Percentiles rank a stretch among this genome's conserved stretches.
Conservation (phyloP, 2,888 invertebrate genomes). For the Microctonus hyperodae region DNA sequence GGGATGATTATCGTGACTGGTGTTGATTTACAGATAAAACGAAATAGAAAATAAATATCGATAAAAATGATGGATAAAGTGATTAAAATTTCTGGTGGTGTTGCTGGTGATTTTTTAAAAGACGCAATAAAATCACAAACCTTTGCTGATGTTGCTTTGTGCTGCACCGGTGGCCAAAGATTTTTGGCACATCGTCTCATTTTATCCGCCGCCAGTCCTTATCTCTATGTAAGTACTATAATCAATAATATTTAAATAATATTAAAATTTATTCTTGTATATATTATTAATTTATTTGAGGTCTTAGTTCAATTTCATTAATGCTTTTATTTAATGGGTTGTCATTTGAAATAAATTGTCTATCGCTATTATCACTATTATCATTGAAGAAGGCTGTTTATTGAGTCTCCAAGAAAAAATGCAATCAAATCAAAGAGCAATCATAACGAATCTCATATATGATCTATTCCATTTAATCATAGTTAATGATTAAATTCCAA, state of each 20-base stretch:
- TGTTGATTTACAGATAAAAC: background rate
- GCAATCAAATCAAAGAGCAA: background rate
- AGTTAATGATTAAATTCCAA: background rate
- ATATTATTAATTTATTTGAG: background rate
- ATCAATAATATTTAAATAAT: background rate
- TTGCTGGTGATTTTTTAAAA: constrained; percentile 51
- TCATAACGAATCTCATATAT: background rate
- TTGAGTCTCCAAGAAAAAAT: no score
- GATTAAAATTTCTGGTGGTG: constrained; percentile 51
- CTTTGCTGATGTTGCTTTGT: constrained; percentile 70
- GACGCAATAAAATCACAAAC: constrained; percentile 66
- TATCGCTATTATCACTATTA: background rate
- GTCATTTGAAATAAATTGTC: background rate
- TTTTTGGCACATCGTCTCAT: constrained; percentile 74
- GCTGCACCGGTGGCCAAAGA: constrained; percentile 68
- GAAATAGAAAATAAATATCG: background rate
- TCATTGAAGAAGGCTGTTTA: background rate
- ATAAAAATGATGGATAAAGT: constrained; percentile 51
- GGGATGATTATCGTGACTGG: background rate
- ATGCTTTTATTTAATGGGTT: background rate
- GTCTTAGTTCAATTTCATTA: background rate
- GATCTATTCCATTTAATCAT: background rate
- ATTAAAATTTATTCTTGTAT: constrained; percentile 1
- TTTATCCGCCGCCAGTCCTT: constrained; percentile 73
- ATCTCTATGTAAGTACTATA: constrained; percentile 70